Evolutionary conservation across 2,797 vertebrate species (phyloP).

Genomic region (Microctenopoma stevenorrisi): DNA sequence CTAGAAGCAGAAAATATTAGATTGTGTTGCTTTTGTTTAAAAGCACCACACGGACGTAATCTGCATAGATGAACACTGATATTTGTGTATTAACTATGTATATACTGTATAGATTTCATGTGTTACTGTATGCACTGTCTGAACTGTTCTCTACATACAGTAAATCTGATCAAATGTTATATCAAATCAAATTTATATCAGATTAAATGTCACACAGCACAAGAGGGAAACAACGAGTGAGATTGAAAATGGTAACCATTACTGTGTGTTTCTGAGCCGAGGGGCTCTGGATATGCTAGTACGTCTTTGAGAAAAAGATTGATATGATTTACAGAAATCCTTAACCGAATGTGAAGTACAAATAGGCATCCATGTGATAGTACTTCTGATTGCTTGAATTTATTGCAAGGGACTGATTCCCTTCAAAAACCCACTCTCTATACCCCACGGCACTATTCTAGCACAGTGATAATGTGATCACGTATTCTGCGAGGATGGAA

Average conservation of each 20-base stretch:
- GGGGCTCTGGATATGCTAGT: neutral
- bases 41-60: too few species aligned
- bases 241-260: conserved; percentile 22
- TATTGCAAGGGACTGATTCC: neutral
- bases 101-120: too few species aligned
- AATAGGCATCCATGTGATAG: conserved; percentile 25
- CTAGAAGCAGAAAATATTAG: too few species aligned
- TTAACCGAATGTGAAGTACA: conserved; percentile 21
- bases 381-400: conserved; percentile 16
- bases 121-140: neutral
- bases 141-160: neutral
- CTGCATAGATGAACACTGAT: too few species aligned
- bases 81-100: too few species aligned
- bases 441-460: conserved; percentile 29
- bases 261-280: neutral
- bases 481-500: conserved; percentile 7
- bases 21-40: too few species aligned
- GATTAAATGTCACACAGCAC: neutral
- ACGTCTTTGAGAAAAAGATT: neutral
- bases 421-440: conserved; percentile 42
- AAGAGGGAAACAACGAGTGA: neutral
- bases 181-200: too few species aligned
- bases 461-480: conserved; percentile 36
- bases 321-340: conserved; percentile 17
- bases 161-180: neutral